These are phyloP conservation scores for Microtus montanus DNA, from an alignment of 2,113 vertebrate species.

Conservation along the genomic window DNA sequence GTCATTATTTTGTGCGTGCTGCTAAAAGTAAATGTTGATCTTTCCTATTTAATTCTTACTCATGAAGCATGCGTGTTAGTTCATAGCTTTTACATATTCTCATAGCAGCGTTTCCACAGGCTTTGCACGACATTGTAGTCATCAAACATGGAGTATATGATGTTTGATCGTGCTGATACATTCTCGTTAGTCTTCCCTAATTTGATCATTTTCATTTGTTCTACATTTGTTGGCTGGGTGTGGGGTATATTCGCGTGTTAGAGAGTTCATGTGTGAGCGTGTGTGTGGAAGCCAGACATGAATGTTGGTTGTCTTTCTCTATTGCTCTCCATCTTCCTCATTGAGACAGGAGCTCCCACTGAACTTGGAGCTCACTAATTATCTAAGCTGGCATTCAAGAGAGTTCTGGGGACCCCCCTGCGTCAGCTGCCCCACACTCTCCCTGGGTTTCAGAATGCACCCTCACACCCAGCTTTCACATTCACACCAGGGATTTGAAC, in stretches of 20 bases:
- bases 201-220: not conserved
- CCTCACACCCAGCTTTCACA: no score
- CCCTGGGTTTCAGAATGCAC: not conserved
- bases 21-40: conserved; percentile 59
- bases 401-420: not conserved
- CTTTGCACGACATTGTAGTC: not conserved
- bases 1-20: conserved; percentile 53
- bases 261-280: not conserved
- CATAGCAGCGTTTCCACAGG: not conserved
- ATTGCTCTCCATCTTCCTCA: not conserved
- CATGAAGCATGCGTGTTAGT: not conserved
- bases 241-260: no score
- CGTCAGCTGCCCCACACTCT: not conserved
- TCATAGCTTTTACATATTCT: conserved; percentile 14
- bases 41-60: conserved; percentile 27
- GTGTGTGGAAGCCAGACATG: not conserved
- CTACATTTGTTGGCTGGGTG: not conserved
- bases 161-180: not conserved
- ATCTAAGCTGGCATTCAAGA: no score
- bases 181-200: conserved; percentile 17
- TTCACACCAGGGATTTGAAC: not conserved
- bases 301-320: not conserved
- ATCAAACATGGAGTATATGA: not conserved
- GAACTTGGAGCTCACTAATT: not conserved
- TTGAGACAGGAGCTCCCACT: not conserved